Evolutionary conservation across 2,113 vertebrate genomes (phyloP), one percentile per base, ranked within the genome.

Genomic region (Coryphaenoides rupestris): DNA sequence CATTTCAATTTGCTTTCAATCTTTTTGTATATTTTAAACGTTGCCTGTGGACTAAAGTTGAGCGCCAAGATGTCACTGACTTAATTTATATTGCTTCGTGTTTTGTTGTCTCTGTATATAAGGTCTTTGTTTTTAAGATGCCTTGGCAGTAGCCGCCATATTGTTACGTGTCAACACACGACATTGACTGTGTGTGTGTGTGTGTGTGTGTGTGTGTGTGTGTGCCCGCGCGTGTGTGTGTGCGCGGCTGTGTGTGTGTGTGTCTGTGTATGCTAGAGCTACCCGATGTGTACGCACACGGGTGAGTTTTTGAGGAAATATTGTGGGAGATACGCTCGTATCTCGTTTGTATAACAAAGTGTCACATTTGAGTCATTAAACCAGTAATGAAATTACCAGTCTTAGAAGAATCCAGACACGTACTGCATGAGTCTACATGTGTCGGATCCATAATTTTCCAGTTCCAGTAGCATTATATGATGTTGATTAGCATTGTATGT

Each of bases 41-140:
- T 79, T 70, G 49, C 72, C 73, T 73, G 66, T 80, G 62, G 65
- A 80, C 56, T 54, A 66, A 78, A 73, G 46, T 62, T 22, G 70
- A 60, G 24, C 72, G 5, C 47, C 47, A 50, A n/a, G 47, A 50
- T 50, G 47, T 50, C 47, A 50, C 47, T 50, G 3, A 50, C 47
- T 50, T 50, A 50, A 17, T 50, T 50, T 50, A 50, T 50, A n/a
- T 6, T 17, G 47, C 47, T 50, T 55, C 21, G 22, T 55, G 54
- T 50, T n/a, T 63, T 19, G 71, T 77, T 58, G 17, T 61, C 58
- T 83, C 15, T 91, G 84, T 89, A 86, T 85, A 88, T 87, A 89
- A 72, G 19, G 17, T 12, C 19, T 19, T 19, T 77, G 60, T 79
- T 70, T 78, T 77, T 28, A 45, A 73, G 76, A 78, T 62, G 63